Evolutionary conservation across 1,140 invertebrate genomes (phyloP).

Genomic region (Philaenus spumarius): DNA sequence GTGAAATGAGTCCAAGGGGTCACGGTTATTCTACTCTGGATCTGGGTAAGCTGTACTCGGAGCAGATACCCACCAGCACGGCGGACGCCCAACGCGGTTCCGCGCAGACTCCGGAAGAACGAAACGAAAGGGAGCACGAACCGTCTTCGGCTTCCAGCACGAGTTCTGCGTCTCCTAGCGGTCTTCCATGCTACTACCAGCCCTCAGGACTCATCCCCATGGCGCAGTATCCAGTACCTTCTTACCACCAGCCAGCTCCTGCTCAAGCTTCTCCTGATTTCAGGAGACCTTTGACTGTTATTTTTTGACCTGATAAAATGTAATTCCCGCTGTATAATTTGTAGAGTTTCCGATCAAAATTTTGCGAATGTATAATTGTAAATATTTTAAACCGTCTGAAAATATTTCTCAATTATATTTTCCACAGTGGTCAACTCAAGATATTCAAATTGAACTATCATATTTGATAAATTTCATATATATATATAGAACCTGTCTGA

Average conservation of each 20-base stretch:
- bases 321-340: not conserved
- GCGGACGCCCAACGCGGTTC: not conserved
- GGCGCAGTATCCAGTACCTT: slow-evolving; percentile 53
- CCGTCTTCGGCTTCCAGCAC: slow-evolving; percentile 52
- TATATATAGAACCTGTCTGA: too few relatives aligned
- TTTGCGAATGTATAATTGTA: too few relatives aligned
- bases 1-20: slow-evolving; percentile 41
- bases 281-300: slow-evolving; percentile 70
- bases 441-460: too few relatives aligned
- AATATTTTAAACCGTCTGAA: too few relatives aligned
- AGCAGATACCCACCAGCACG: slow-evolving; percentile 23
- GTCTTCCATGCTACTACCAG: slow-evolving; percentile 30
- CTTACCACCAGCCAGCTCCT: slow-evolving; percentile 45
- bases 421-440: too few relatives aligned
- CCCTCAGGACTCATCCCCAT: slow-evolving; percentile 41
- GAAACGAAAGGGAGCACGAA: slow-evolving; percentile 33
- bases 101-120: slow-evolving; percentile 9
- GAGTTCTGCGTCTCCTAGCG: slow-evolving; percentile 46
- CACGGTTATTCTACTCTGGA: slow-evolving; percentile 45
- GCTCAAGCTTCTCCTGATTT: slow-evolving; percentile 54
- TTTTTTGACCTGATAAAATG: slow-evolving; percentile 65
- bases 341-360: too few relatives aligned
- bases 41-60: slow-evolving; percentile 59
- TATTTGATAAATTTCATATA: too few relatives aligned
- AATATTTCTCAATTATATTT: too few relatives aligned